Base-by-base conservation (phyloP, 1,140 invertebrate genomes). In the Aphaenogaster rudis region DNA sequence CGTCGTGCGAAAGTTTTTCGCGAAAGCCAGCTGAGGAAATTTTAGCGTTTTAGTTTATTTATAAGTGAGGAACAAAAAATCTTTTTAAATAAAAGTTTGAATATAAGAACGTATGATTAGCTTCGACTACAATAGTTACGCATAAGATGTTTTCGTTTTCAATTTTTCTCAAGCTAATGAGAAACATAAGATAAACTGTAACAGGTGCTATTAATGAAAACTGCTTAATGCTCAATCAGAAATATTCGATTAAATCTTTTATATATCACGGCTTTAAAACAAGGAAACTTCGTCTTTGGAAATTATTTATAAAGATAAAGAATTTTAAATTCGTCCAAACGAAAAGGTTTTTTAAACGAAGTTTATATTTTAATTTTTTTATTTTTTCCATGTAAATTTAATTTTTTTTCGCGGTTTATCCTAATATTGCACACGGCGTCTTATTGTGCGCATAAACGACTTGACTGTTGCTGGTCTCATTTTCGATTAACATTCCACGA, bases 401-500 rank as follows among this genome's bases (percentile, higher is more conserved):
- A 78, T 42, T 48, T 52, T 88, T 8, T 21, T 21, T 21, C 21
- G 21, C 28, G 17, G 21, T 59, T 71, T 5, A 36, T 61, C 13
- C 13, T 50, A 64, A 50, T 50, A 3, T 71, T 21, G 6, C 64
- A 42, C n/a, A 9, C 11, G 21, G 4, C 45, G 45, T 80, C 36
- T 57, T 66, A n/a, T 52, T 36, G 3, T 61, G 67, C 11, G 0
- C 11, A 42, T 61, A 48, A 45, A 64, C 66, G 7, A 66, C 48
- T 28, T 17, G 48, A 39, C n/a, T 54, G 4, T 76, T 39, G 28
- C 42, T 69, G 66, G 66, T 81, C 28, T 28, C 59, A 81, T 72
- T 86, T 89, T 64, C 50, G 54, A 86, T 50, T 81, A 57, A 90
- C 88, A 90, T 90, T 90, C 84, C 88, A 82, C 52, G 17, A 71